Evolutionary conservation across 2,113 vertebrate species (phyloP), one percentile per base, ranked within the genome.

Genomic region (Apteryx owenii): DNA sequence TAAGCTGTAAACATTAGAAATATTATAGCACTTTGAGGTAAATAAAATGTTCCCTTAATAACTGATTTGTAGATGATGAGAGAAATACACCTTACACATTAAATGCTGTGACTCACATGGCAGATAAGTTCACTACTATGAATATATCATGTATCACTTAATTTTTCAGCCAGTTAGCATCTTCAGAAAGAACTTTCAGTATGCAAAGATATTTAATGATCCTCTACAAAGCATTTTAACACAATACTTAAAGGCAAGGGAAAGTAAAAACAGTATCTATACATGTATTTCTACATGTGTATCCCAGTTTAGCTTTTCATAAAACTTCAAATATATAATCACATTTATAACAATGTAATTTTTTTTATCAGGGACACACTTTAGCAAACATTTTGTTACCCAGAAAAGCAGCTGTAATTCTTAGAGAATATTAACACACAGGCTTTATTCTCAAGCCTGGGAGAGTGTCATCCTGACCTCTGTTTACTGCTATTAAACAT

Each of bases 401-500:
- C 68, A 96, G 84, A 95, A 53, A 70, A 93, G 91, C 65, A 9
- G 4, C 60, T 90, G 82, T 96, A 97, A 84, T 95, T 97, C 90
- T 85, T 95, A 65, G 69, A 81, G 87, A 92, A 92, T 96, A 97
- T 96, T 96, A 96, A 94, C 92, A 95, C 70, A 86, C 50, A 33
- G 81, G 36, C 96, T 98, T 97, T 97, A 97, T 98, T 97, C 95
- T 97, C 88, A 83, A 95, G 95, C 90, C 97, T 97, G 96, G 94
- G 97, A 97, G 95, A 97, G 91, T 98, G 97, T 97, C 92, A 92
- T 97, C 94, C 90, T 98, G 98, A 98, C 97, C 98, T 95, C 94
- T 97, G 96, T 97, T 98, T 98, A 95, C 96, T 98, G 94, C 98
- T 97, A 86, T 98, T 98, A 98, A 98, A 97, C 96, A 95, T 69